Base-by-base conservation (phyloP, 2,113 vertebrate species). In the Pomatostomus ruficeps region DNA sequence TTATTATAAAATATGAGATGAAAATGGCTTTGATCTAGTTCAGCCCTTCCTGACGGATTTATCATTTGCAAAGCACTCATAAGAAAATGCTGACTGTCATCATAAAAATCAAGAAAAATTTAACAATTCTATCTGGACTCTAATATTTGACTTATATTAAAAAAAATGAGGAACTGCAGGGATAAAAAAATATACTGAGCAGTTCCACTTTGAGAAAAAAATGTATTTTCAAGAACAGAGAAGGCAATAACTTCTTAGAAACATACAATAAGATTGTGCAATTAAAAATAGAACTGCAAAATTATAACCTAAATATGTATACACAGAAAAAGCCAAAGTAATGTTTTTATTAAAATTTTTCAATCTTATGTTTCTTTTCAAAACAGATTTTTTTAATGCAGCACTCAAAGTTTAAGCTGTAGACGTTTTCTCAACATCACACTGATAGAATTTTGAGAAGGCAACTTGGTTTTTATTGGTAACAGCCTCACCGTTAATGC, bases 401-500 rank as follows among this genome's bases (percentile, higher is more conserved):
- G 17, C 35, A 61, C 31, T 74, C 1, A 1, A 67, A 84, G 19
- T 67, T 75, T 45, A 83, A 90, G 36, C 17, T 48, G 29, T 38
- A 61, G 17, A 21, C 1, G 9, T 71, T 75, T 79, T 90, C 33
- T 76, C 26, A 62, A 38, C 9, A 8, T 11, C 31, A 25, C 20
- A 38, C 5, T 16, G 24, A 42, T 0, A 72, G 12, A 61, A 59
- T 54, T 79, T 38, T 85, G 67, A 91, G 80, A 70, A 9, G 36
- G 36, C 14, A 75, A 26, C 14, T 90, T 51, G 12, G 0, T 28
- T 67, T 86, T 49, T 35, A 92, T 25, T 36, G 48, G 49, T 35
- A 77, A 52, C 55, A 62, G 31, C 81, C 97, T 98, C 97, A 99
- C 99, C 99, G 95, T 98, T 88, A 98, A 95, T 1, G 98, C 97